Evolutionary conservation across 92 coral and sea anemone genomes (phyloP).

Genomic region (Paragorgia papillata): DNA sequence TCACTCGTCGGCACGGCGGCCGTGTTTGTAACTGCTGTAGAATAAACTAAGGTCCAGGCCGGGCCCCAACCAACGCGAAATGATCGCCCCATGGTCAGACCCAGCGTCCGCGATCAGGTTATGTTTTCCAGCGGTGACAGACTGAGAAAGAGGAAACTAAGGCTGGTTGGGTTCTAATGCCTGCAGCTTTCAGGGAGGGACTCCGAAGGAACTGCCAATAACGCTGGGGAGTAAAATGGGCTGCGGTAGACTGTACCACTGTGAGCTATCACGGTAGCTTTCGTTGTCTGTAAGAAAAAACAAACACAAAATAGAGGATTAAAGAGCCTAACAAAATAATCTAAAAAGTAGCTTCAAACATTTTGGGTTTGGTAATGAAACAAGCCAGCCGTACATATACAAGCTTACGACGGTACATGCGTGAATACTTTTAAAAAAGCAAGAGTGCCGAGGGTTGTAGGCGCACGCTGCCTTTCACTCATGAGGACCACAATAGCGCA

Average conservation of each 20-base stretch:
- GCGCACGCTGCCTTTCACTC: no score
- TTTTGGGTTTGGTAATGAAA: no score
- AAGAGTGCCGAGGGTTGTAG: no score
- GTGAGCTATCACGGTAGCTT: constrained; percentile 27
- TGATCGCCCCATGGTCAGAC: constrained; percentile 95
- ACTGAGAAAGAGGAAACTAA: constrained; percentile 80
- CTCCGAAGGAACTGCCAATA: constrained; percentile 88
- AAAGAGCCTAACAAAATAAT: no score
- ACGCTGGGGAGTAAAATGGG: constrained; percentile 91
- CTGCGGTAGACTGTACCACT: constrained; percentile 56
- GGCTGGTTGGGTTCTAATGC: constrained; percentile 78
- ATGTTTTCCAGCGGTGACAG: constrained; percentile 72
- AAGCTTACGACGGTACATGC: no score
- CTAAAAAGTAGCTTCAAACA: no score
- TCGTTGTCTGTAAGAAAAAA: constrained; percentile 1
- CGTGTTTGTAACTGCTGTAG: not conserved
- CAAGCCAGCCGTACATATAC: no score
- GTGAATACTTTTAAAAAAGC: no score
- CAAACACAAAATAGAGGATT: no score
- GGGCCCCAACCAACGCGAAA: constrained; percentile 99
- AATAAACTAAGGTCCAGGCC: constrained; percentile 75
- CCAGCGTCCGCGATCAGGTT: constrained; percentile 79
- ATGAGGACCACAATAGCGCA: no score
- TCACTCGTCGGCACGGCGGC: not conserved
- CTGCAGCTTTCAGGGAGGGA: constrained; percentile 84